Base-by-base conservation (phyloP, 2,797 vertebrate species). In the Perodicticus potto region DNA sequence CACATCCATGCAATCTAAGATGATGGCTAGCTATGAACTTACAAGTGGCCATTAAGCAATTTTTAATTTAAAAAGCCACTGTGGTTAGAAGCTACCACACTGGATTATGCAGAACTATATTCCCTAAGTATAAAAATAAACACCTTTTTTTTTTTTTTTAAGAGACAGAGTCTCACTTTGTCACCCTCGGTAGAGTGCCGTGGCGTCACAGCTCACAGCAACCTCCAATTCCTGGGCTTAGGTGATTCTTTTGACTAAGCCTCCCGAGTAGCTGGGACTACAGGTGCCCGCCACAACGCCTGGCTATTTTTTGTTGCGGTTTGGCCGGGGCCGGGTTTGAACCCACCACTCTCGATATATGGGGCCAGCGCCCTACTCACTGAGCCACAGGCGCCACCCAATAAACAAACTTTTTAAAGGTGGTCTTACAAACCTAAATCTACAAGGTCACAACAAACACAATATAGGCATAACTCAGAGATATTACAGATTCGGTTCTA, bases 31-130 rank as follows among this genome's bases (percentile, higher is more conserved):
- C 23, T 49, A 65, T n/a, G 65, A 81, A 93, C 9, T 59, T 65
- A 67, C 5, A 45, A 40, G 34, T 34, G 25, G 17, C 53, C 96
- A 83, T 4, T 72, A 89, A 89, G 92, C 7, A 34, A 81, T 63
- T 37, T 87, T 34, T 89, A 69, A 81, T 69, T 94, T 63, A 84
- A 93, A 91, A 40, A 95, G 63, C 37, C 17, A 37, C 23, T 87
- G 16, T 55, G 14, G 32, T 91, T 95, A 81, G 53, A 84, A 57
- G 76, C 34, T 65, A 81, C 9, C 49, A 43, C 5, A 55, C 3
- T 77, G 34, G 29, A 81, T 25, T 81, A 0, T 78, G 14, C 5
- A 92, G 34, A 78, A 87, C 37, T 53, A 77, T 32, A 91, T 32
- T 23, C 40, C 80, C 49, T 69, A n/a, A 65, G 14, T 16, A 19